phyloP scores from a whole-genome alignment of 2,113 vertebrate species.

The Lycocorax pyrrhopterus region DNA sequence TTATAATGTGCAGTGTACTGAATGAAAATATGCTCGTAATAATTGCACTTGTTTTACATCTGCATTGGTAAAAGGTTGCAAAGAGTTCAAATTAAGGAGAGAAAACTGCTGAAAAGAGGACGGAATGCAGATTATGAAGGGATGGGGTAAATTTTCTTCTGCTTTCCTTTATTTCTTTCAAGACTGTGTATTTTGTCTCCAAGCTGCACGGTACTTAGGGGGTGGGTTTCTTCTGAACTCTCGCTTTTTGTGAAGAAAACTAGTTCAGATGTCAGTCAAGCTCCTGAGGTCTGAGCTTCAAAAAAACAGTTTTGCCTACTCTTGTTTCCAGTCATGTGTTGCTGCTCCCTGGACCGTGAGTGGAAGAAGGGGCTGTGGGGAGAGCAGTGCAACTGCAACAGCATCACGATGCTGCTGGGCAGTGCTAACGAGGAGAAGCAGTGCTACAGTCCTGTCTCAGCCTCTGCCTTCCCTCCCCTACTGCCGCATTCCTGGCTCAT shows the following conservation, averaged over 20 bases:
- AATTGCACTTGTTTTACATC: conserved; percentile 13
- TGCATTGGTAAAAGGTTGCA: background rate
- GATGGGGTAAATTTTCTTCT: background rate
- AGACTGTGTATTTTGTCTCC: background rate
- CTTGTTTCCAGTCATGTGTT: background rate
- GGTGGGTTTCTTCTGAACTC: background rate
- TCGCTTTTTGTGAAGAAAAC: background rate
- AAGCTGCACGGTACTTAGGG: background rate
- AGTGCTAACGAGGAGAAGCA: background rate
- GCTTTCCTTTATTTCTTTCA: background rate
- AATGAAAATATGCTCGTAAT: conserved; percentile 28
- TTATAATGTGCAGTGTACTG: background rate
- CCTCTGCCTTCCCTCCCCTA: background rate
- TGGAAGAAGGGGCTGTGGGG: background rate
- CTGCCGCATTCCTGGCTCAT: background rate
- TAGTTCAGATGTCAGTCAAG: background rate
- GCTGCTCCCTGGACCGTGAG: background rate
- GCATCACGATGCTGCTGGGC: background rate
- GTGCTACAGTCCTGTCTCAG: background rate
- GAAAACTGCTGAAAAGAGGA: background rate
- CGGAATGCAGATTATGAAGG: background rate
- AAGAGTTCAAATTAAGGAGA: background rate
- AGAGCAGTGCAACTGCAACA: background rate
- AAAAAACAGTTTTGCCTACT: background rate
- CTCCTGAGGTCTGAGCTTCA: background rate